Evolutionary conservation across 2,797 vertebrate species (phyloP), one percentile per base, ranked within the genome.

Genomic region (Catostomus latipinnis): DNA sequence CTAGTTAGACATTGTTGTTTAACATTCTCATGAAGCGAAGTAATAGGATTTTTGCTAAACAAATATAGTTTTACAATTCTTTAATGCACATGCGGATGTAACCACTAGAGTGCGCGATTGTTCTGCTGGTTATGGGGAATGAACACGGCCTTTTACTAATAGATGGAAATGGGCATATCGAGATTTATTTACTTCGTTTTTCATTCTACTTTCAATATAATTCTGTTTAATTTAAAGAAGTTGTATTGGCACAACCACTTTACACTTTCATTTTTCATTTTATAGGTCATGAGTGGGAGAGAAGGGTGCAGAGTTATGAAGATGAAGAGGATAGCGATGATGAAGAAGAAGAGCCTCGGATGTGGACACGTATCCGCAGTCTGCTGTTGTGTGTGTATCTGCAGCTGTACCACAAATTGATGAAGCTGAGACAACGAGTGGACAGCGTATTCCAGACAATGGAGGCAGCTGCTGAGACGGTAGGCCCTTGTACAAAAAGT

Each of bases 271-370:
- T 22, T 22, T 57, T 7, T 68, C 45, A 13, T 70, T 7, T 14
- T 1, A 45, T 84, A 94, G 92, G 89, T 60, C 75, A 6, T 6
- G 90, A 93, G 85, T 92, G 90, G 91, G 90, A 92, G 85, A 75
- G 80, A 82, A 84, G 78, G 68, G 86, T 92, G 5, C 88, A 86
- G 83, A 80, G 85, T 78, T 90, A 85, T 0, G 91, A 91, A 84
- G 89, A 92, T 0, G 90, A 92, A 1, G 89, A 93, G 0, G 66
- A 71, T 1, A 56, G 67, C 18, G 78, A 74, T 8, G 78, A 84
- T 34, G 83, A 85, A 0, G 87, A 86, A 0, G 91, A 92, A 0
- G 92, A 93, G 81, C 93, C 91, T 0, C 8, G 88, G 0, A 18
- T 90, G 71, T 92, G 90, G 93, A 93, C 89, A 0, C 81, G 93